phyloP scores from a whole-genome alignment of 2,888 invertebrate genomes.

The Lithosia quadra region DNA sequence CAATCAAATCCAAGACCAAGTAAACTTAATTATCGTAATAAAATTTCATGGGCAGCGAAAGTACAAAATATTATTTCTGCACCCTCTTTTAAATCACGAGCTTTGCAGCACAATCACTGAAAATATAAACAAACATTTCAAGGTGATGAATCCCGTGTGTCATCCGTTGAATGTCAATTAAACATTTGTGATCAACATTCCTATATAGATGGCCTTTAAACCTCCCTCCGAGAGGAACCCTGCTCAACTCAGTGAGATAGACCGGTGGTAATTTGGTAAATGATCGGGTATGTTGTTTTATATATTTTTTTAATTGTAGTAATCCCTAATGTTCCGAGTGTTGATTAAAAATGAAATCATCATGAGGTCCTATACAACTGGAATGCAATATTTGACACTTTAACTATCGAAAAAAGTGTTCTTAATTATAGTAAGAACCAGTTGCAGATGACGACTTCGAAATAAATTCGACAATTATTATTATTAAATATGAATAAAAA shows the following conservation, averaged over 20 bases:
- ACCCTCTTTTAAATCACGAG: conserved; percentile 46
- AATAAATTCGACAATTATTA: conserved; percentile 22
- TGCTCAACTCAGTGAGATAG: conserved; percentile 16
- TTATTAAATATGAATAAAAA: conserved; percentile 32
- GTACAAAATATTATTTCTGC: conserved; percentile 60
- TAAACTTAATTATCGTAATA: conserved; percentile 57
- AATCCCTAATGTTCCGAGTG: conserved; percentile 21
- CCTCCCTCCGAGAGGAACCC: neutral
- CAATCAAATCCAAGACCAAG: conserved; percentile 69
- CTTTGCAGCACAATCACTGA: conserved; percentile 55
- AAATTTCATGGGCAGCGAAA: conserved; percentile 47
- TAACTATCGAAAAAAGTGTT: conserved; percentile 7
- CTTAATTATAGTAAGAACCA: neutral
- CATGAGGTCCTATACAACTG: conserved; percentile 8
- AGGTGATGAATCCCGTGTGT: conserved; percentile 13
- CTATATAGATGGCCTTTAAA: conserved; percentile 14
- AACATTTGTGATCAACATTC: conserved; percentile 48
- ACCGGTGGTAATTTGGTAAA: conserved; percentile 11
- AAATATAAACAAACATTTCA: conserved; percentile 22
- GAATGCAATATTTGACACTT: conserved; percentile 14
- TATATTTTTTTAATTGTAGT: conserved; percentile 14
- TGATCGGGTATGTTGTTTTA: conserved; percentile 19
- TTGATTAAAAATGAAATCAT: conserved; percentile 42
- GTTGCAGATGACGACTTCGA: conserved; percentile 21
- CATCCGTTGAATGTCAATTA: conserved; percentile 14